These are phyloP conservation scores for Zhuqinia jingwanae DNA, from an alignment of 2,888 invertebrate genomes.

Conservation along the genomic window DNA sequence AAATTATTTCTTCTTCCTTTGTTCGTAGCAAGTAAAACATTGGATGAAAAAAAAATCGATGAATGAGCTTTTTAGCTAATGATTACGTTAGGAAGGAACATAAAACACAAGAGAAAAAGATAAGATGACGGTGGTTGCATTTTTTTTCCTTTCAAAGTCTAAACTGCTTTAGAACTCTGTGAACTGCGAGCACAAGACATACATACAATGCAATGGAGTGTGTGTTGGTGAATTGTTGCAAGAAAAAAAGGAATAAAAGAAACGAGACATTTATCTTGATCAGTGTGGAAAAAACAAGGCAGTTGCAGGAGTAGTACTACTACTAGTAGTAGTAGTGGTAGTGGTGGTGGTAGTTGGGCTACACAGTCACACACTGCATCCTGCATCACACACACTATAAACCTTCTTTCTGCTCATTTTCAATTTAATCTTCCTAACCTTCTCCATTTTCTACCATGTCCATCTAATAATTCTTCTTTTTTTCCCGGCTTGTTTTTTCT, in stretches of 20 bases:
- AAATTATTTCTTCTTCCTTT: constrained; percentile 36
- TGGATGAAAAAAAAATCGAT: constrained; percentile 61
- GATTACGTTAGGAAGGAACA: constrained; percentile 53
- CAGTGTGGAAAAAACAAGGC: constrained; percentile 50
- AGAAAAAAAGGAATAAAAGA: constrained; percentile 1
- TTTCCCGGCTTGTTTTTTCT: too few species aligned
- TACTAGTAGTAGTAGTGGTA: too few species aligned
- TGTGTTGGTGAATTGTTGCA: background rate
- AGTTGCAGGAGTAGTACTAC: background rate
- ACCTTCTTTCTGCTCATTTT: too few species aligned
- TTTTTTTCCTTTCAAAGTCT: background rate
- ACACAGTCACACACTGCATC: too few species aligned
- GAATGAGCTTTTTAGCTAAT: constrained; percentile 70
- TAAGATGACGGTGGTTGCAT: background rate
- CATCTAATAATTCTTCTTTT: too few species aligned
- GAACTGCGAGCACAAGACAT: background rate
- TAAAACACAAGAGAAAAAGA: background rate
- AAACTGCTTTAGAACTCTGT: too few species aligned
- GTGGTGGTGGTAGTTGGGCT: too few species aligned
- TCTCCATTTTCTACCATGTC: too few species aligned
- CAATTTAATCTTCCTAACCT: too few species aligned
- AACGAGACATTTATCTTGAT: constrained; percentile 65
- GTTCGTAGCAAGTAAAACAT: background rate
- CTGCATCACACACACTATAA: too few species aligned
- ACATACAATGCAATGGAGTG: background rate